A percentile compares a stretch with the other conserved stretches of the same genome.
Evolutionary conservation across 2,888 invertebrate genomes (phyloP).

Genomic region (Pinctada fucata): DNA sequence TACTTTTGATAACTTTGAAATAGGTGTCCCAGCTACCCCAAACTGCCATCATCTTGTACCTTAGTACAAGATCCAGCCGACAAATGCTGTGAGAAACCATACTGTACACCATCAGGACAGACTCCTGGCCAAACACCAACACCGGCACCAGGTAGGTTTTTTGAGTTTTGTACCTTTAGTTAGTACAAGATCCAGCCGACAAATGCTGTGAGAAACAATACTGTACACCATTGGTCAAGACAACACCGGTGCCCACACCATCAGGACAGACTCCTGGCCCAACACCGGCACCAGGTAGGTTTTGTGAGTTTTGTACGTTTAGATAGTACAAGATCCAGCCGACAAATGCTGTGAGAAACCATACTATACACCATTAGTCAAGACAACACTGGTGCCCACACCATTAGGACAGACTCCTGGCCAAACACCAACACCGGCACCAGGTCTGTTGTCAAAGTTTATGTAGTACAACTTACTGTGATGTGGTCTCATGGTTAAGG

Average conservation of each 20-base stretch:
- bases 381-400: slow-evolving; percentile 43
- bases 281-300: slow-evolving; percentile 22
- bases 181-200: slow-evolving; percentile 52
- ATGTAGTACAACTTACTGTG: no score
- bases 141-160: slow-evolving; percentile 18
- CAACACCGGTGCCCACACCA: slow-evolving; percentile 48
- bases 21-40: slow-evolving; percentile 57
- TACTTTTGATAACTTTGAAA: no score
- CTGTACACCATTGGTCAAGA: slow-evolving; percentile 35
- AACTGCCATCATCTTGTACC: slow-evolving; percentile 56
- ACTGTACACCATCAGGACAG: slow-evolving; percentile 48
- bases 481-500: no score
- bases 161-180: neutral
- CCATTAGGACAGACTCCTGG: slow-evolving; percentile 31
- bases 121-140: slow-evolving; percentile 34
- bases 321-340: slow-evolving; percentile 51
- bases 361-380: slow-evolving; percentile 47
- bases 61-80: slow-evolving; percentile 55
- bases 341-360: slow-evolving; percentile 58
- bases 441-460: neutral
- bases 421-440: slow-evolving; percentile 33
- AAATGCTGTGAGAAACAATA: slow-evolving; percentile 59
- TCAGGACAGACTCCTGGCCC: slow-evolving; percentile 55
- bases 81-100: slow-evolving; percentile 57
- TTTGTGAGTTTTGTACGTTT: neutral